Evolutionary conservation across 2,113 vertebrate species (phyloP).

Genomic region (Synodontis membranacea): DNA sequence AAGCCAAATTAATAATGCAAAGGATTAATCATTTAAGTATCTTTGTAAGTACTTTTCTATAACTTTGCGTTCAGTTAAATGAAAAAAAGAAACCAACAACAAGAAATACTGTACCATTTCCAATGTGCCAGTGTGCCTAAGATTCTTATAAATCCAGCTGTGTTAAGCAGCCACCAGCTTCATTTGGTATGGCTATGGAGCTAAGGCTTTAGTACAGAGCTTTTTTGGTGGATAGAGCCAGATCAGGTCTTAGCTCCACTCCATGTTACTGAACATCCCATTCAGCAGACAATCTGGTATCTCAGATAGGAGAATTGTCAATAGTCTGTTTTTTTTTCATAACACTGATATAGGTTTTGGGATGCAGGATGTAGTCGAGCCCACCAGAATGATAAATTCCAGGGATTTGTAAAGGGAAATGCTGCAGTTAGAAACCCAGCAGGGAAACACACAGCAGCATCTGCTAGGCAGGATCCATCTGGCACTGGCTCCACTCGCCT

Average conservation of each 20-base stretch:
- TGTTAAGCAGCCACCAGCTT: constrained; percentile 1
- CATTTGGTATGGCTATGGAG: background rate
- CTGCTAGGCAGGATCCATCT: constrained; percentile 38
- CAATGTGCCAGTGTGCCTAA: background rate
- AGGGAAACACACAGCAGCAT: constrained; percentile 30
- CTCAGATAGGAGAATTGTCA: constrained; percentile 34
- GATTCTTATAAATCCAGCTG: constrained; percentile 2
- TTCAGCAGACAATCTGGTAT: constrained; percentile 24
- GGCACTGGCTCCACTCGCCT: constrained; percentile 8
- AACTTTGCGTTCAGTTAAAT: background rate
- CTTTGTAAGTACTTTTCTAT: too few species aligned
- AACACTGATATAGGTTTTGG: background rate
- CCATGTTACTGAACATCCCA: constrained; percentile 15
- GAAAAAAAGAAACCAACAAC: background rate
- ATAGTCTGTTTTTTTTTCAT: constrained; percentile 10
- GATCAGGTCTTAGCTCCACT: constrained; percentile 16
- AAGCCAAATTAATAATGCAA: too few species aligned
- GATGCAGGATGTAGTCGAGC: constrained; percentile 9
- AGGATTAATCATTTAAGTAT: too few species aligned
- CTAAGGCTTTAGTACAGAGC: background rate
- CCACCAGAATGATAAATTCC: constrained; percentile 28
- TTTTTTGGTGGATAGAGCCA: background rate
- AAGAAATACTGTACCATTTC: background rate
- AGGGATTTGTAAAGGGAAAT: constrained; percentile 19
- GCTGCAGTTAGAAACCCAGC: constrained; percentile 23